Base-by-base conservation (phyloP, 2,797 vertebrate genomes). In the Sebastes elongatus region DNA sequence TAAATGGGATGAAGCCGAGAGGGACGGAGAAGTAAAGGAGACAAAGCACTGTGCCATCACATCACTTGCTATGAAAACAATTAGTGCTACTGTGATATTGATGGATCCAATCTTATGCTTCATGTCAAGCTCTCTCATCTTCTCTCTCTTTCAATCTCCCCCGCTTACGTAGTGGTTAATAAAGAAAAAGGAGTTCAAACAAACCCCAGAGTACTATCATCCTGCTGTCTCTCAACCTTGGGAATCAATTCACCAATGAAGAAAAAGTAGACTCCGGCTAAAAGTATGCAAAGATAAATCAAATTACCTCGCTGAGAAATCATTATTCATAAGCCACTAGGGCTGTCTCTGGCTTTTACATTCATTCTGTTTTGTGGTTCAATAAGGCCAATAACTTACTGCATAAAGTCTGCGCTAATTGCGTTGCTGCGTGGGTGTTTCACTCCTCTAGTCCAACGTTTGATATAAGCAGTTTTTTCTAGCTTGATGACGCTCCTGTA, bases 191-290 rank as follows among this genome's bases (percentile, higher is more conserved):
- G 55, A 56, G 74, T 65, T 87, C 30, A 71, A 65, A 83, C 32
- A 73, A 82, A 85, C 64, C 61, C 69, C 49, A 61, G 53, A 80
- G 78, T 77, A 74, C 77, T 25, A 85, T 82, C 80, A 76, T 35
- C 46, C 65, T 20, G 66, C 78, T 75, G 61, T 78, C 78, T 83
- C 83, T 88, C 74, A 89, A 86, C 76, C 86, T 82, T 66, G 79
- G 78, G 78, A 92, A 92, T 92, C 91, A 92, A 93, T 92, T 91
- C 64, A 78, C 68, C 67, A 81, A 82, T 86, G 81, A 87, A 86
- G 80, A 86, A 83, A 92, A 93, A 92, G 74, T 83, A 71, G 59
- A 86, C 65, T 87, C 78, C 22, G 46, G 83, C 76, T 89, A 74
- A 82, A 82, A 80, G 82, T 84, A 75, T 69, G 91, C 76, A 30